Conservation (phyloP, 1,140 invertebrate species). For the Drosophila sturtevanti region DNA sequence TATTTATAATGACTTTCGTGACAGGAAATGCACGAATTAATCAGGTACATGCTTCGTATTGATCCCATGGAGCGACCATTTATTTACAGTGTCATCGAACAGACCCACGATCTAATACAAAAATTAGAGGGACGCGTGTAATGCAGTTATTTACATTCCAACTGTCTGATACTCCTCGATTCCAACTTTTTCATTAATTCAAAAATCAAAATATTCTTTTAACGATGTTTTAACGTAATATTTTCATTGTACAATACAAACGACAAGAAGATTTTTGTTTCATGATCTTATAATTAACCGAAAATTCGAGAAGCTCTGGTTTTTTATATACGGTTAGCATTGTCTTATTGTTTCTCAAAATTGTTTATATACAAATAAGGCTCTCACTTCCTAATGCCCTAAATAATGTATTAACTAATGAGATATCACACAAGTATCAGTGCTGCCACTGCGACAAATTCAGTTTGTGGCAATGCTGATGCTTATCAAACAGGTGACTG, state of each 20-base stretch:
- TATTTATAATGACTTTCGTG: not conserved
- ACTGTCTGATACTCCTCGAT: constrained; percentile 17
- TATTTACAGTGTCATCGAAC: constrained; percentile 87
- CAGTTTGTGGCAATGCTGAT: not conserved
- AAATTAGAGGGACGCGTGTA: constrained; percentile 84
- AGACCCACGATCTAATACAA: constrained; percentile 84
- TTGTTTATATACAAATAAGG: no score
- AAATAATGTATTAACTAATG: no score
- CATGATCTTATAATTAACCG: not conserved
- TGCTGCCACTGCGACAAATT: not conserved
- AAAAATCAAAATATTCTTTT: constrained; percentile 60
- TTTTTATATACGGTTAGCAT: no score
- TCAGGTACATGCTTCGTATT: constrained; percentile 88
- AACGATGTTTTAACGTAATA: constrained; percentile 45
- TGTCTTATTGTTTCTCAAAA: no score
- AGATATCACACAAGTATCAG: no score
- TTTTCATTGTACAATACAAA: constrained; percentile 61
- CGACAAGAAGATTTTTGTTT: not conserved
- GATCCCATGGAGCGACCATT: constrained; percentile 91
- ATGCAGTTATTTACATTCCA: not conserved
- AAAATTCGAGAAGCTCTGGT: no score
- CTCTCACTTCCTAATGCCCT: no score
- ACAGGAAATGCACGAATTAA: constrained; percentile 88
- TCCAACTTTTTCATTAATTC: constrained; percentile 41
- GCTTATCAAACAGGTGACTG: not conserved